These are phyloP conservation scores for Hanleya hanleyi DNA, from an alignment of 2,888 invertebrate species.

Conservation along the genomic window DNA sequence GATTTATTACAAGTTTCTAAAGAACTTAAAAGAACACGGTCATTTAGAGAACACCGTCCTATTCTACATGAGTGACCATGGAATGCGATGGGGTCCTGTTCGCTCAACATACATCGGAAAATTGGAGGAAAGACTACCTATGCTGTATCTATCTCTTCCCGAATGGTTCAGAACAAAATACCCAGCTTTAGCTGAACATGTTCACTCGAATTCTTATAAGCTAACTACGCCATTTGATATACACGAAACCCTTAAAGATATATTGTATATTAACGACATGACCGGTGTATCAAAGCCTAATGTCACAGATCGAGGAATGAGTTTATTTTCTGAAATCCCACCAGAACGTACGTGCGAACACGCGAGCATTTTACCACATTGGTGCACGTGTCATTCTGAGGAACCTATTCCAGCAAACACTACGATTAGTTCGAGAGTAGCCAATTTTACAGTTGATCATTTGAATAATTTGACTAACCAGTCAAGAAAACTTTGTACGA, in stretches of 20 bases:
- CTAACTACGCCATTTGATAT: constrained; percentile 89
- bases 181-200: constrained; percentile 79
- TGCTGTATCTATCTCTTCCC: constrained; percentile 84
- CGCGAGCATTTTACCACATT: constrained; percentile 87
- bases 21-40: constrained; percentile 64
- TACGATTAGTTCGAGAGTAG: too few species aligned
- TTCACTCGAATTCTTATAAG: constrained; percentile 79
- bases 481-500: too few species aligned
- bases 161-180: constrained; percentile 80
- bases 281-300: background rate
- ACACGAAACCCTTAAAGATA: constrained; percentile 84
- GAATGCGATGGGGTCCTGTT: constrained; percentile 88
- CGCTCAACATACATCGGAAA: constrained; percentile 83
- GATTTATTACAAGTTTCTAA: constrained; percentile 78
- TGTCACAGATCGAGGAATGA: constrained; percentile 69
- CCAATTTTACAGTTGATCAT: too few species aligned
- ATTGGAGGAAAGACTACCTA: constrained; percentile 90
- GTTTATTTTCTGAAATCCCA: constrained; percentile 85
- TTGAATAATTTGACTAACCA: too few species aligned
- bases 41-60: constrained; percentile 46
- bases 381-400: too few species aligned
- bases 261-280: constrained; percentile 68
- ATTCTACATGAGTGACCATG: constrained; percentile 85
- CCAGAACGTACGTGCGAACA: constrained; percentile 82
- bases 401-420: too few species aligned